Conservation (phyloP, 2,797 vertebrate species). For the Macroramphosus scolopax region DNA sequence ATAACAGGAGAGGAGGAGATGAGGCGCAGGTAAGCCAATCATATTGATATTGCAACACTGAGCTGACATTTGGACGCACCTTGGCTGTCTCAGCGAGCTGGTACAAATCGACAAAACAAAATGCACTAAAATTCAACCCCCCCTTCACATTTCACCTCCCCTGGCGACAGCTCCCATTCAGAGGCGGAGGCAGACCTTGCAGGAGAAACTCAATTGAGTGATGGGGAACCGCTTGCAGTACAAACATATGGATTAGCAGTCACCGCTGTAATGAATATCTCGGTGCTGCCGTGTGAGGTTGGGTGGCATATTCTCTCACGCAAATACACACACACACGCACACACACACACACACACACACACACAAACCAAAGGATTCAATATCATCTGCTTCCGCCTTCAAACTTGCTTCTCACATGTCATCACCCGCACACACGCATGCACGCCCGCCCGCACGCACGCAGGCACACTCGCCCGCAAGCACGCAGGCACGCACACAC, state of each 20-base stretch:
- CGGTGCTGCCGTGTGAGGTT: constrained; percentile 47
- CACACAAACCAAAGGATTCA: constrained; percentile 20
- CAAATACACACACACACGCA: no score
- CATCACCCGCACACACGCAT: constrained; percentile 29
- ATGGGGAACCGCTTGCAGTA: constrained; percentile 56
- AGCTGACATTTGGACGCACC: constrained; percentile 70
- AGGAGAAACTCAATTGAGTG: constrained; percentile 65
- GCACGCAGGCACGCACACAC: no score
- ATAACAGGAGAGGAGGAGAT: constrained; percentile 24
- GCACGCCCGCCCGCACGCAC: constrained; percentile 5
- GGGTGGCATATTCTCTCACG: constrained; percentile 41
- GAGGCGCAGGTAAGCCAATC: no score
- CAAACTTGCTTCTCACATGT: constrained; percentile 51
- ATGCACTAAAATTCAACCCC: constrained; percentile 54
- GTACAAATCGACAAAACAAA: constrained; percentile 63
- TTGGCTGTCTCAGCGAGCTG: constrained; percentile 50
- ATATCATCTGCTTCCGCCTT: constrained; percentile 59
- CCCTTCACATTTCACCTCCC: constrained; percentile 56
- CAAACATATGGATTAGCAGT: constrained; percentile 75
- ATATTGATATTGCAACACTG: constrained; percentile 55
- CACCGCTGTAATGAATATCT: constrained; percentile 68
- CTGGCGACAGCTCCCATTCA: constrained; percentile 56
- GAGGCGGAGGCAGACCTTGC: constrained; percentile 32
- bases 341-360: constrained; percentile 10
- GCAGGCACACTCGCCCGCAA: no score